Conservation (phyloP, 2,113 vertebrate genomes). For the Nasalis larvatus region DNA sequence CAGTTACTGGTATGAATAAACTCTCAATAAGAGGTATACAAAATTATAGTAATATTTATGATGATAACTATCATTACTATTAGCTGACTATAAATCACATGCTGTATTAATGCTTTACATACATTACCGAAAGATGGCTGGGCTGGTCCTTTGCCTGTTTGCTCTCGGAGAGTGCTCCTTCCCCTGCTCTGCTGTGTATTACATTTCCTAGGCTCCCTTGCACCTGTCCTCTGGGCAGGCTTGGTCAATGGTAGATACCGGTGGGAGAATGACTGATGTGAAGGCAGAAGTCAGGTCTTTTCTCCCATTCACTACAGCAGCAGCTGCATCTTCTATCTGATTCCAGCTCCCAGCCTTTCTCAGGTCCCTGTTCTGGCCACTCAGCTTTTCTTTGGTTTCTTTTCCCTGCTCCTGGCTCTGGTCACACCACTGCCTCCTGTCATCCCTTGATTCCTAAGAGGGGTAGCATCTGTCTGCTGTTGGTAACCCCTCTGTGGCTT, state of each 20-base stretch:
- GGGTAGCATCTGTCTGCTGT: not conserved
- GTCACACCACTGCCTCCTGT: not conserved
- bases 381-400: not conserved
- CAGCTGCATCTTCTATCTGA: not conserved
- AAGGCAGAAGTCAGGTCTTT: not conserved
- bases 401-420: not conserved
- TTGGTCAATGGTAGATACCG: not conserved
- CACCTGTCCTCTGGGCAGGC: not conserved
- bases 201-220: not conserved
- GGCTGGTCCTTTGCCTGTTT: not conserved
- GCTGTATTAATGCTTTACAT: not conserved
- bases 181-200: not conserved
- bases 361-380: not conserved
- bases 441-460: not conserved
- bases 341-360: not conserved
- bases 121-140: not conserved
- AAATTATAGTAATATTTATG: not conserved
- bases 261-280: not conserved
- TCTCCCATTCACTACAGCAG: not conserved
- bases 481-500: not conserved
- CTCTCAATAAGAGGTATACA: not conserved
- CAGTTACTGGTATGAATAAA: not conserved
- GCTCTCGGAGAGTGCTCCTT: not conserved
- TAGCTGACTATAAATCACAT: not conserved
- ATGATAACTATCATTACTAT: not conserved